Evolutionary conservation across 2,113 vertebrate species (phyloP), one percentile per base, ranked within the genome.

Genomic region (Steatornis caripensis): DNA sequence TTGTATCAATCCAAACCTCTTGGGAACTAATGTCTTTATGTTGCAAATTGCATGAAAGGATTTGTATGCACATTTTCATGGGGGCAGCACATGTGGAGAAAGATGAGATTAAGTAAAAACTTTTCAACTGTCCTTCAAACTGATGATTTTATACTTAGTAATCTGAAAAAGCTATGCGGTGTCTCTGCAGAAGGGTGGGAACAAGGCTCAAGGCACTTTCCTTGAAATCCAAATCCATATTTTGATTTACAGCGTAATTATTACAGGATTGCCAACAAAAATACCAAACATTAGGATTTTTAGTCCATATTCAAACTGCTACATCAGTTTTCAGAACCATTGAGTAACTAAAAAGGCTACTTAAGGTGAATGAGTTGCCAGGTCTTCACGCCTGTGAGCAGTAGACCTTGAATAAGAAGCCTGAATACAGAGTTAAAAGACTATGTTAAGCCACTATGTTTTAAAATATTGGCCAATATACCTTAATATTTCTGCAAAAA

Each of bases 341-440:
- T 46, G 32, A 83, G 45, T 64, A 70, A 80, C 64, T 84, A 23
- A 71, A 78, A 89, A 87, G 36, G 49, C 72, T 84, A 43, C 80
- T 75, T 34, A 60, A 84, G 92, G 32, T 65, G 48, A 68, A 69
- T 15, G 34, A 62, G 24, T 90, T 94, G 81, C 84, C 89, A 95
- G 77, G n/a, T 72, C 95, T 90, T 93, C 65, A 32, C 82, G 82
- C 39, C 89, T 94, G 84, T 71, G 89, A 95, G 91, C 77, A 96
- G 74, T 46, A 96, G 76, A 86, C 16, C 30, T 83, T 92, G 43
- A 92, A 57, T 57, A 89, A 87, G 30, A 77, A 89, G 21, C 48
- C 61, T 69, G 79, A 96, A 78, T 48, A 48, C 55, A 32, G 48
- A 93, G 62, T 76, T 83, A 70, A 80, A 80, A 84, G 19, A 51